Conservation (phyloP, 2,113 vertebrate genomes). For the Ramphastos sulfuratus region DNA sequence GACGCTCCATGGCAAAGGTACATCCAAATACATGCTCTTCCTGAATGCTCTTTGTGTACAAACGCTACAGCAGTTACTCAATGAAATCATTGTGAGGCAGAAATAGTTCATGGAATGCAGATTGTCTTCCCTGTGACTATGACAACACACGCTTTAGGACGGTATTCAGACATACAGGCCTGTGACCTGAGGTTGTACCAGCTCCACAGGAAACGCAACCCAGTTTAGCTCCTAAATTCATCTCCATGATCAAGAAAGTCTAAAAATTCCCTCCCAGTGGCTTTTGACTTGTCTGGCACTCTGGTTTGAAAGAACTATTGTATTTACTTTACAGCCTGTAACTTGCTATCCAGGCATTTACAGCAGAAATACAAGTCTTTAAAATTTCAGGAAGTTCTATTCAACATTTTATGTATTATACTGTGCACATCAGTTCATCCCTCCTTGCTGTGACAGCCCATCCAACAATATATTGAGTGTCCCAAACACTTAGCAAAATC, state of each 20-base stretch:
- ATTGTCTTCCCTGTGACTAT: slow-evolving; percentile 26
- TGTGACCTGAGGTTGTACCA: not conserved
- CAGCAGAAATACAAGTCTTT: not conserved
- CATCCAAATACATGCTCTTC: not conserved
- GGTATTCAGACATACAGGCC: not conserved
- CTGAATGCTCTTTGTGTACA: not conserved
- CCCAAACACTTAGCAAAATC: not conserved
- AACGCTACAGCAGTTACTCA: not conserved
- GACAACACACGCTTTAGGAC: not conserved
- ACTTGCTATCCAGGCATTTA: not conserved
- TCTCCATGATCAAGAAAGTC: not conserved
- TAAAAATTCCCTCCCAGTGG: not conserved
- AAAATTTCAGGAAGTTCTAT: not conserved
- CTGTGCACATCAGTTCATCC: not conserved
- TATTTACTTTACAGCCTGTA: not conserved
- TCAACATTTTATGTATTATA: not conserved
- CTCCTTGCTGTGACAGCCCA: not conserved
- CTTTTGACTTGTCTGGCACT: not conserved
- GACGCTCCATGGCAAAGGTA: not conserved
- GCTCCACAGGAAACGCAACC: not conserved
- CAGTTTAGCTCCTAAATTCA: not conserved
- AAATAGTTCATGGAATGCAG: not conserved
- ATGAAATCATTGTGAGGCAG: slow-evolving; percentile 4
- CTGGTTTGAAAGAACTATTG: not conserved
- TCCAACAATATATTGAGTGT: not conserved